These are phyloP conservation scores for Ploceus nigricollis DNA, from an alignment of 2,113 vertebrate species.

Conservation along the genomic window DNA sequence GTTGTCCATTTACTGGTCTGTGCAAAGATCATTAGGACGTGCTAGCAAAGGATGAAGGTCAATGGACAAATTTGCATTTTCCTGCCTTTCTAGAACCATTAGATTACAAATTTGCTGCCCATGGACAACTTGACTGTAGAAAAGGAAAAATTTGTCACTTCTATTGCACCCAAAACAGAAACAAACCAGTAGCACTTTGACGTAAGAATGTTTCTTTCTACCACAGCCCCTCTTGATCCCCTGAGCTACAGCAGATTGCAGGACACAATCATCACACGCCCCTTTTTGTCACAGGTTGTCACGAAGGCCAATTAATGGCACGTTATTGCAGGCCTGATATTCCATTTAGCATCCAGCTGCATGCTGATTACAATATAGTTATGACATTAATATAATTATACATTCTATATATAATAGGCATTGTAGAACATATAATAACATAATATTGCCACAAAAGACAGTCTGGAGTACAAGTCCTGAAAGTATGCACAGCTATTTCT, in stretches of 20 bases:
- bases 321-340: not conserved
- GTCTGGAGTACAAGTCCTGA: not conserved
- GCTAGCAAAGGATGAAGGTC: not conserved
- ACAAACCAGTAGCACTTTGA: not conserved
- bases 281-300: not conserved
- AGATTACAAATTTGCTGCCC: not conserved
- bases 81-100: not conserved
- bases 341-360: not conserved
- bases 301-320: not conserved
- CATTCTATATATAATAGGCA: not conserved
- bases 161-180: not conserved
- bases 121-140: not conserved
- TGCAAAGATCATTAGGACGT: not conserved
- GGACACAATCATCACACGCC: not conserved
- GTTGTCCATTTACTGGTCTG: not conserved
- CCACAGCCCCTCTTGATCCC: not conserved
- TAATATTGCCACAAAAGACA: not conserved
- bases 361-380: not conserved
- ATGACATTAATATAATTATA: constrained; percentile 33
- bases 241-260: not conserved
- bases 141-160: not conserved
- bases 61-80: not conserved
- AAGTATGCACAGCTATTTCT: not conserved
- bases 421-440: not conserved
- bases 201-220: not conserved